Evolutionary conservation across 2,888 invertebrate species (phyloP).

Genomic region (Ischnura elegans): DNA sequence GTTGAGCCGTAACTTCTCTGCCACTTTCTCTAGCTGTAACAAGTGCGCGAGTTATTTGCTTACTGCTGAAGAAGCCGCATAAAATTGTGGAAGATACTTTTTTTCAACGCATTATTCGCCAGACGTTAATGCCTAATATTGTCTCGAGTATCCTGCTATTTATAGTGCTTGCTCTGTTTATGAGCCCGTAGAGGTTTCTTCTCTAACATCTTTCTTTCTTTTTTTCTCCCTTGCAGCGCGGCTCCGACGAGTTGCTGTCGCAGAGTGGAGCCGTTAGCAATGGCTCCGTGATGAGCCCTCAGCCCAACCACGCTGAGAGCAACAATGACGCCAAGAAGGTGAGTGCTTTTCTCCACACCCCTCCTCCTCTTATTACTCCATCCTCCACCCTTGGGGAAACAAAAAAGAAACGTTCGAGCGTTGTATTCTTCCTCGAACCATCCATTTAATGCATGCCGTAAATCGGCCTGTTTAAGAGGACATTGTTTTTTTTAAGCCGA

Average conservation of each 20-base stretch:
- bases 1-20: too few species aligned
- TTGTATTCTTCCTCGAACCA: not conserved
- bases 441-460: slow-evolving; percentile 15
- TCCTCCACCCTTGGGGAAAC: not conserved
- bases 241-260: slow-evolving; percentile 98
- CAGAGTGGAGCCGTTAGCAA: slow-evolving; percentile 92
- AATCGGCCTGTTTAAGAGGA: not conserved
- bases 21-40: too few species aligned
- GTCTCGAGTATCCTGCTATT: not conserved
- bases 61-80: not conserved
- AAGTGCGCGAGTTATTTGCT: not conserved
- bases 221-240: slow-evolving; percentile 86
- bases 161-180: not conserved
- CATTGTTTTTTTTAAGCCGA: not conserved
- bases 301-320: slow-evolving; percentile 90
- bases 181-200: not conserved
- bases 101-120: not conserved
- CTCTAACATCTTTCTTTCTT: not conserved
- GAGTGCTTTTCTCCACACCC: slow-evolving; percentile 75
- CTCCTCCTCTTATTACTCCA: not conserved
- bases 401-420: not conserved
- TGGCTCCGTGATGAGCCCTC: slow-evolving; percentile 89
- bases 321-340: slow-evolving; percentile 99
- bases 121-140: not conserved
- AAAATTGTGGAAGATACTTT: not conserved